These are phyloP conservation scores for Tetragonisca angustula DNA, from an alignment of 2,888 invertebrate genomes.

Conservation along the genomic window DNA sequence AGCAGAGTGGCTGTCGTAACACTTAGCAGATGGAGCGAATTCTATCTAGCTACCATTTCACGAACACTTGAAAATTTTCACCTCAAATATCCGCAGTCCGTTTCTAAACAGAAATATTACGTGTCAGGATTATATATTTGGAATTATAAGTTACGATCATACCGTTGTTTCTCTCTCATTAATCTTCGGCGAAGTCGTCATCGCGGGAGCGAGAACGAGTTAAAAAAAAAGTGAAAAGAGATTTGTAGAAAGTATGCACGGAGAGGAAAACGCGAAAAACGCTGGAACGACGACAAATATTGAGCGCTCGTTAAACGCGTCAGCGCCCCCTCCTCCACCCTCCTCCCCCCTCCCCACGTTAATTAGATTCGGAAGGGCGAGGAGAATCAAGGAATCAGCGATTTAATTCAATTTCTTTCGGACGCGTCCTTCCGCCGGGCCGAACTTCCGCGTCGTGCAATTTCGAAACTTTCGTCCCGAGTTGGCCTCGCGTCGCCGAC, in stretches of 20 bases:
- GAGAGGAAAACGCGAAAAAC: not conserved
- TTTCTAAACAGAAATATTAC: too few species aligned
- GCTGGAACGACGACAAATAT: constrained; percentile 23
- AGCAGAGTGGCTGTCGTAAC: too few species aligned
- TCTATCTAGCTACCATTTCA: too few species aligned
- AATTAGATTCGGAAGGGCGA: constrained; percentile 37
- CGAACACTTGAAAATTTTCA: too few species aligned
- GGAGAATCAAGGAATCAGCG: constrained; percentile 46
- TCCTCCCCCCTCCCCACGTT: too few species aligned
- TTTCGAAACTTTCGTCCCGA: constrained; percentile 49
- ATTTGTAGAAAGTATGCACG: not conserved
- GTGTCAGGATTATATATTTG: too few species aligned
- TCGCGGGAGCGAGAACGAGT: not conserved
- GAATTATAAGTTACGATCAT: too few species aligned
- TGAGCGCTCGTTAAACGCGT: constrained; percentile 35
- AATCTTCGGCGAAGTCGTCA: not conserved
- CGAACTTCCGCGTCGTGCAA: constrained; percentile 36
- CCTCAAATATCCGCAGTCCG: too few species aligned
- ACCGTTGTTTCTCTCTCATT: too few species aligned
- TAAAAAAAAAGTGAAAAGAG: not conserved
- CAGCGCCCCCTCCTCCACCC: not conserved
- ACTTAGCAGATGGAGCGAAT: too few species aligned
- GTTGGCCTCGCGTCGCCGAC: constrained; percentile 44
- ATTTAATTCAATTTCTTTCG: constrained; percentile 55
- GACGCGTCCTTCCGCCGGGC: constrained; percentile 12